Evolutionary conservation across 2,888 invertebrate species (phyloP).

Genomic region (Spodoptera exigua): DNA sequence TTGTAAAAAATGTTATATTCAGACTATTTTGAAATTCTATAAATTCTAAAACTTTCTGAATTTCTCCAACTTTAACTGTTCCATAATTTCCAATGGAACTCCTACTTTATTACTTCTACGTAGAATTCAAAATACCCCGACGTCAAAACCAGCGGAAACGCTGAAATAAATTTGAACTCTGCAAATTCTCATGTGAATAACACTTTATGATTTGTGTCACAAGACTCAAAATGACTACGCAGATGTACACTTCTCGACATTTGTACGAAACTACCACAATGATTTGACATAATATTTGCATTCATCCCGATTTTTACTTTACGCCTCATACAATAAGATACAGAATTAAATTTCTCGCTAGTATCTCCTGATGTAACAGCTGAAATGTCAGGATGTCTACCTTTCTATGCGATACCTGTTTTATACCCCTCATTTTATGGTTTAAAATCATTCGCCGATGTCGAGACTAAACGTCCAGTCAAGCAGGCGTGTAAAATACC

Average conservation of each 20-base stretch:
- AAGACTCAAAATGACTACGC: constrained; percentile 11
- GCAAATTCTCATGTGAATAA: constrained; percentile 3
- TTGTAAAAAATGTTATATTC: not conserved
- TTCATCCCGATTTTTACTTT: constrained; percentile 4
- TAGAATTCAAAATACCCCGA: constrained; percentile 3
- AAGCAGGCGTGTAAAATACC: constrained; percentile 64
- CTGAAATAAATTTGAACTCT: not conserved
- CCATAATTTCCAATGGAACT: not conserved
- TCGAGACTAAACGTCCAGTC: constrained; percentile 37
- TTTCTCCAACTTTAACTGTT: not conserved
- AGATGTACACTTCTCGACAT: constrained; percentile 15
- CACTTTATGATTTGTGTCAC: constrained; percentile 10
- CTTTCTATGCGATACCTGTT: constrained; percentile 5
- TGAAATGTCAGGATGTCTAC: constrained; percentile 22
- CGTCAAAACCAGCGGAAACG: not conserved
- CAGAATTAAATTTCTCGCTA: constrained; percentile 6
- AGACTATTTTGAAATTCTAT: constrained; percentile 32
- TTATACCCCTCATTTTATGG: constrained; percentile 20
- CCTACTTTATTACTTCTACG: not conserved
- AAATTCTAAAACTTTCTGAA: constrained; percentile 25
- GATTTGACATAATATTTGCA: constrained; percentile 6
- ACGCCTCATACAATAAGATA: constrained; percentile 7
- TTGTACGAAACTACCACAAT: constrained; percentile 17
- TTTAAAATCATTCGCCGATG: constrained; percentile 25
- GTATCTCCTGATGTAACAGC: constrained; percentile 14